Percentiles rank a stretch among this genome's conserved stretches.
Conservation (phyloP, 2,888 invertebrate species). For the Atherix ibis region DNA sequence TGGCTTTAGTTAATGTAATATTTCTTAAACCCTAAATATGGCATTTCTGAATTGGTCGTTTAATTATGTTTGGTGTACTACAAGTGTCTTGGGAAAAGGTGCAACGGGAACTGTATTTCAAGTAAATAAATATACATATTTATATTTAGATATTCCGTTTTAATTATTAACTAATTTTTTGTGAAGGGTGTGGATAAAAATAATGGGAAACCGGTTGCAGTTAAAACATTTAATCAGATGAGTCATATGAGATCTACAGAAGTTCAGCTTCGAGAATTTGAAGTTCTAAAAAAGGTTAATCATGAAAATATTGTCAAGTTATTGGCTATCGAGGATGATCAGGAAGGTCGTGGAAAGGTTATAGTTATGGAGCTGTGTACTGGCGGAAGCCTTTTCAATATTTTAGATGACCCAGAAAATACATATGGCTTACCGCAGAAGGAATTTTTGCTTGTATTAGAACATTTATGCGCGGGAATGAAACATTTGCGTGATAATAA, state of each 20-base stretch:
- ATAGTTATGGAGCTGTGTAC: slow-evolving; percentile 96
- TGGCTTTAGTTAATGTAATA: no score
- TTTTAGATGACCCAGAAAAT: slow-evolving; percentile 89
- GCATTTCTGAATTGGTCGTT: slow-evolving; percentile 81
- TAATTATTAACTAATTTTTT: no score
- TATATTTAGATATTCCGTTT: no score
- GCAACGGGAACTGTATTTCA: slow-evolving; percentile 92
- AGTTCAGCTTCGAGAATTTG: slow-evolving; percentile 91
- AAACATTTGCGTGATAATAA: slow-evolving; percentile 87
- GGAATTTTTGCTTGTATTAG: slow-evolving; percentile 77
- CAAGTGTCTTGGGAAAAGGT: slow-evolving; percentile 87
- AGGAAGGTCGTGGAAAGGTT: slow-evolving; percentile 70
- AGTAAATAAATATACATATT: no score
- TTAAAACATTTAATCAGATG: slow-evolving; percentile 90
- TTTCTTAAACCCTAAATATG: slow-evolving; percentile 44
- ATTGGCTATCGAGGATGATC: slow-evolving; percentile 88
- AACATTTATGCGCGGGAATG: slow-evolving; percentile 87
- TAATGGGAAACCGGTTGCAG: slow-evolving; percentile 90
- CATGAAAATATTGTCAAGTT: slow-evolving; percentile 93
- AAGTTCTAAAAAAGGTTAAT: slow-evolving; percentile 80
- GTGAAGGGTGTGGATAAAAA: slow-evolving; percentile 89
- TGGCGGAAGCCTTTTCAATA: slow-evolving; percentile 83
- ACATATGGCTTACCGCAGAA: slow-evolving; percentile 81
- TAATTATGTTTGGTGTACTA: slow-evolving; percentile 93
- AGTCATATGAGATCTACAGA: slow-evolving; percentile 86